phyloP scores from a whole-genome alignment of 1,140 invertebrate species.

The Bombus affinis region DNA sequence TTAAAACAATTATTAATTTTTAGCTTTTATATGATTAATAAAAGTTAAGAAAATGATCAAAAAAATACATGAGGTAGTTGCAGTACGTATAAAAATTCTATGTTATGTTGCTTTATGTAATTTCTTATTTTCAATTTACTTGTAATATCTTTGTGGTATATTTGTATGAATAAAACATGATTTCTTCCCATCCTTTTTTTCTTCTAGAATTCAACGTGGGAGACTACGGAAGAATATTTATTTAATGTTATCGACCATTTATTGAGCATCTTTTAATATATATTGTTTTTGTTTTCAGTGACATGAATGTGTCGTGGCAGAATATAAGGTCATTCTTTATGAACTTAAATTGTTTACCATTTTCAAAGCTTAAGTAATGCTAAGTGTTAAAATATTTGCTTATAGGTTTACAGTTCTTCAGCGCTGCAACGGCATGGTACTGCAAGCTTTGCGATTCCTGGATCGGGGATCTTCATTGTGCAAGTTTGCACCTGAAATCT shows the following conservation, averaged over 20 bases:
- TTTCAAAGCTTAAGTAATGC: constrained; percentile 65
- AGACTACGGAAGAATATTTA: constrained; percentile 55
- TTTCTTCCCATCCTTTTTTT: constrained; percentile 23
- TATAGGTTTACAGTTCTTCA: constrained; percentile 92
- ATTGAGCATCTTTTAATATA: constrained; percentile 70
- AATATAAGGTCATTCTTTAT: constrained; percentile 80
- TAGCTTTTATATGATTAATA: background rate
- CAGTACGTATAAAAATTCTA: constrained; percentile 45
- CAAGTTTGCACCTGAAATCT: constrained; percentile 91
- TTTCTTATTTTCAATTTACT: constrained; percentile 32
- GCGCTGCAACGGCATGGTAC: constrained; percentile 93
- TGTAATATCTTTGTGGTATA: constrained; percentile 40
- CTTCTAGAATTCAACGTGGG: constrained; percentile 56
- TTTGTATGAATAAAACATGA: constrained; percentile 58
- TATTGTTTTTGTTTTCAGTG: constrained; percentile 77
- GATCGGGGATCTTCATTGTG: constrained; percentile 94
- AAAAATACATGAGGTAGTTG: constrained; percentile 20
- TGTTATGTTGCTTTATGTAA: constrained; percentile 33
- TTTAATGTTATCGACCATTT: constrained; percentile 57
- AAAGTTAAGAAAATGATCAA: background rate
- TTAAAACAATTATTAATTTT: background rate
- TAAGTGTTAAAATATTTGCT: constrained; percentile 73
- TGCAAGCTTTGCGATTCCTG: constrained; percentile 93
- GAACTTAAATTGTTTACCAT: constrained; percentile 68
- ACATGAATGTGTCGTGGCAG: constrained; percentile 77